Base-by-base conservation (phyloP, 2,797 vertebrate species). In the Bradypus variegatus region DNA sequence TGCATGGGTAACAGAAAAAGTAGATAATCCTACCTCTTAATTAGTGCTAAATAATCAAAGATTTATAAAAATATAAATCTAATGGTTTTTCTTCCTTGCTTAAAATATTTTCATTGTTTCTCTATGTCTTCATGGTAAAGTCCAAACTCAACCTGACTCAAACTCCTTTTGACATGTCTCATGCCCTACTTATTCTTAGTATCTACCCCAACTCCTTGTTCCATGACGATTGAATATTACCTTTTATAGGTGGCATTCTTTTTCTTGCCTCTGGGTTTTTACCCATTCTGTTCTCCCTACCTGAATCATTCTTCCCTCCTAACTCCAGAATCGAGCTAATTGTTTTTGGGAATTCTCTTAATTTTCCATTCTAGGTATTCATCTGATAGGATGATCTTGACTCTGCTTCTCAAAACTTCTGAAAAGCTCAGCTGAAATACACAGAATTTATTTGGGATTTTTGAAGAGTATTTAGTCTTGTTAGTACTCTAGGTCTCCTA, bases 361-460 rank as follows among this genome's bases (percentile, higher is more conserved):
- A 64, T 41, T 80, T 62, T 36, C 72, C 31, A 84, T 75, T 93
- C 41, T 82, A 55, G 72, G 36, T 83, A 70, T 38, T 86, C 53
- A 65, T 85, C 27, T 94, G 70, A 19, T n/a, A 85, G 9, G 65
- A 36, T 67, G 88, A 58, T 50, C 70, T 79, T 92, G 65, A 65
- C 79, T 75, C 15, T 92, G n/a, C 53, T 88, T 94, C 93, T 90
- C 50, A 91, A 53, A 93, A 85, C 29, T 48, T 81, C 3, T 91
- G 58, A 62, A 90, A 91, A 88, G 29, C 27, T 90, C 45, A 80
- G n/a, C 16, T 79, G 72, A 90, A 80, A 79, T 58, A 41, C 36
- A 16, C 18, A 89, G 76, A 88, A 45, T 90, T 95, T 86, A 78
- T 60, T 94, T 84, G 89, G 10, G 50, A 92, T 86, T 94, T 90